Conservation (phyloP, 2,888 invertebrate species). For the Mermis nigrescens region DNA sequence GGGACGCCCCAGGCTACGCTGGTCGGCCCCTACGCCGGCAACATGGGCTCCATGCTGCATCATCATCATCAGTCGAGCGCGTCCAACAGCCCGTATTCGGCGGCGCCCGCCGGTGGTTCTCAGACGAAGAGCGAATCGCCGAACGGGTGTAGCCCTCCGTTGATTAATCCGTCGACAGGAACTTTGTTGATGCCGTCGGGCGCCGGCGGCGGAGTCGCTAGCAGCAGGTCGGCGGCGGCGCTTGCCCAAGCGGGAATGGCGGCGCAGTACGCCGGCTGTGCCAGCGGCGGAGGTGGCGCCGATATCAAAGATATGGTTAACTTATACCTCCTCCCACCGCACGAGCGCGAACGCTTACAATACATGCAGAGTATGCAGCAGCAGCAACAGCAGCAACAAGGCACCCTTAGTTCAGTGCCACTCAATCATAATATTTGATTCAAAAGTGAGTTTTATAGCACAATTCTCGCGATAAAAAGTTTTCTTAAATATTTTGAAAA, state of each 20-base stretch:
- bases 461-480: no score
- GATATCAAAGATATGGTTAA: background rate
- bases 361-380: background rate
- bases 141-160: background rate
- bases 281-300: background rate
- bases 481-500: no score
- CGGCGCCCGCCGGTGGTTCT: background rate
- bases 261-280: background rate
- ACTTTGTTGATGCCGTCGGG: background rate
- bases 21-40: background rate
- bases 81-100: background rate
- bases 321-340: background rate
- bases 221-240: background rate
- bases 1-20: background rate
- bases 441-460: no score
- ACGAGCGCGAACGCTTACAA: background rate
- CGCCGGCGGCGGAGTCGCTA: background rate
- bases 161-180: no score
- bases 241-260: background rate
- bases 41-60: no score
- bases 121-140: background rate
- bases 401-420: no score
- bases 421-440: no score
- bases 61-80: background rate
- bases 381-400: no score